These are phyloP conservation scores for Caenorhabditis doughertyi DNA, from an alignment of 2,888 invertebrate genomes.

Conservation along the genomic window DNA sequence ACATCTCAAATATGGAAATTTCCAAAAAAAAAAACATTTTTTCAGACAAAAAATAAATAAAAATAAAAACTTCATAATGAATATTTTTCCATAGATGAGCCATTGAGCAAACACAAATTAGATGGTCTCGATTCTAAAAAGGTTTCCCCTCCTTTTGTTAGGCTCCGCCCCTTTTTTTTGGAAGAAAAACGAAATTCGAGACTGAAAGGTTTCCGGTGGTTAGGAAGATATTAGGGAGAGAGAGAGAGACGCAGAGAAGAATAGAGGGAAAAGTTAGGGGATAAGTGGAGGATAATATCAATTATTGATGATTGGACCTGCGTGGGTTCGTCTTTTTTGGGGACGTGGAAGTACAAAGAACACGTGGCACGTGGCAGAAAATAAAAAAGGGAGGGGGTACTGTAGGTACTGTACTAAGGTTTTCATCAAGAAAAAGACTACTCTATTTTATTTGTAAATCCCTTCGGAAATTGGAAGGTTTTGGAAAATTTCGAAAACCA, in stretches of 20 bases:
- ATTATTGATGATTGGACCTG: constrained; percentile 53
- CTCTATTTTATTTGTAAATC: too few species aligned
- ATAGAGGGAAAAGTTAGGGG: background rate
- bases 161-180: constrained; percentile 2
- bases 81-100: background rate
- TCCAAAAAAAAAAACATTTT: background rate
- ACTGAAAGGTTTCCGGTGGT: constrained; percentile 32
- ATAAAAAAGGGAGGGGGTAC: background rate
- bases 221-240: background rate
- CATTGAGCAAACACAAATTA: constrained; percentile 20
- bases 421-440: background rate
- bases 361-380: background rate
- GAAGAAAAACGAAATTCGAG: constrained; percentile 31
- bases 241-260: background rate
- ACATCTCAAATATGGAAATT: background rate
- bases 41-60: background rate
- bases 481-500: too few species aligned
- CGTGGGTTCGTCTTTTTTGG: constrained; percentile 38
- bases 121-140: background rate
- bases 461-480: too few species aligned
- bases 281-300: constrained; percentile 30
- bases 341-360: constrained; percentile 14
- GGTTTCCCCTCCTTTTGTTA: background rate
- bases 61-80: background rate
- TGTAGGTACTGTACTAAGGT: background rate